Conservation (phyloP, 2,888 invertebrate genomes). For the Alcis repandata region DNA sequence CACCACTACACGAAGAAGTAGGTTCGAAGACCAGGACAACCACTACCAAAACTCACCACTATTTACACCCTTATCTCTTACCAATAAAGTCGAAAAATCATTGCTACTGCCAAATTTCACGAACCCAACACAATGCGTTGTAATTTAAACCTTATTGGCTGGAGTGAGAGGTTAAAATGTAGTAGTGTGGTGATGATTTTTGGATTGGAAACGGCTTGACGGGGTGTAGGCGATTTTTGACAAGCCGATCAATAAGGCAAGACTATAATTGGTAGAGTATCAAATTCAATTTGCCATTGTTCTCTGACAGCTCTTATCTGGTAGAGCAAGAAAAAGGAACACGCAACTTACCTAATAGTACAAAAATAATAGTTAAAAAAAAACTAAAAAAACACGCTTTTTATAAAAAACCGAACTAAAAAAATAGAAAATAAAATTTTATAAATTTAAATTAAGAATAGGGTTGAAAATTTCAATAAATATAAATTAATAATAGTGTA, state of each 20-base stretch:
- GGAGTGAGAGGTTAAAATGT: slow-evolving; percentile 6
- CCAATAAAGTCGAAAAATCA: slow-evolving; percentile 21
- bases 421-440: too few relatives aligned
- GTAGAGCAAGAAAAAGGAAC: slow-evolving; percentile 15
- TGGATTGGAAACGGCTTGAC: slow-evolving; percentile 33
- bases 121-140: not conserved
- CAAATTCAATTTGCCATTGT: slow-evolving; percentile 58
- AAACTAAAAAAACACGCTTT: too few relatives aligned
- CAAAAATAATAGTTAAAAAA: too few relatives aligned
- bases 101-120: not conserved
- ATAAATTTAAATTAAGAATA: too few relatives aligned
- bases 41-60: slow-evolving; percentile 4
- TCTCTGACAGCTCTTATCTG: slow-evolving; percentile 45
- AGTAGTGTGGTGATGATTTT: not conserved
- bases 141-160: slow-evolving; percentile 10
- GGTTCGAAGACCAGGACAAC: slow-evolving; percentile 59
- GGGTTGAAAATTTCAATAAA: too few relatives aligned
- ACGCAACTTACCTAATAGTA: not conserved
- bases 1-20: slow-evolving; percentile 53
- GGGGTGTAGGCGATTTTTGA: slow-evolving; percentile 59
- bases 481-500: too few relatives aligned
- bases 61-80: slow-evolving; percentile 22
- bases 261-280: slow-evolving; percentile 60
- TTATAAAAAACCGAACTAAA: too few relatives aligned
- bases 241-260: slow-evolving; percentile 65